phyloP scores from a whole-genome alignment of 2,113 vertebrate species.

The Eleginops maclovinus region DNA sequence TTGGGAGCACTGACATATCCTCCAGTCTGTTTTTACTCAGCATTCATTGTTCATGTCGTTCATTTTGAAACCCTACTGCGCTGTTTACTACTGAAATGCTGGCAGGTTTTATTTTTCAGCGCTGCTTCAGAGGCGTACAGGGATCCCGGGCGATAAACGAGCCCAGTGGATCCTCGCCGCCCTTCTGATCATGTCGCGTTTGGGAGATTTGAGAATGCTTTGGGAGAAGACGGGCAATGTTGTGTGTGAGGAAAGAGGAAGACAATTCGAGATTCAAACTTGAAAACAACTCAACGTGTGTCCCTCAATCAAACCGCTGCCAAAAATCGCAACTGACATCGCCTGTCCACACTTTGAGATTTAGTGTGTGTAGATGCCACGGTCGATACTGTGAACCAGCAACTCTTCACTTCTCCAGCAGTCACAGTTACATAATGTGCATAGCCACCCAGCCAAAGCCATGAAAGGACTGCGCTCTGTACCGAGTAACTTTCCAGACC shows the following conservation, averaged over 20 bases:
- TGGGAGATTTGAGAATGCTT: neutral
- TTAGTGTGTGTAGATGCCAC: conserved; percentile 41
- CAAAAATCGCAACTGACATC: conserved; percentile 32
- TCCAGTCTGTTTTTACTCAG: neutral
- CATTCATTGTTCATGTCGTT: neutral
- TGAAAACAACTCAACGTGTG: conserved; percentile 17
- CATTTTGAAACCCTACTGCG: conserved; percentile 57
- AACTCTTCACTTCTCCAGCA: neutral
- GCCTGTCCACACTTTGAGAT: conserved; percentile 26
- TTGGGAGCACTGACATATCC: neutral
- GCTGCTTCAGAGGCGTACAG: conserved; percentile 34
- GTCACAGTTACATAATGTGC: conserved; percentile 11
- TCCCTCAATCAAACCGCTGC: conserved; percentile 24
- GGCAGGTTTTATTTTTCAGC: conserved; percentile 40
- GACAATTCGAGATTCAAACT: neutral
- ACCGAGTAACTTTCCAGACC: conserved; percentile 30
- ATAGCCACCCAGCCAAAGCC: neutral
- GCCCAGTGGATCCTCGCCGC: conserved; percentile 50
- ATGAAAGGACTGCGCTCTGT: conserved; percentile 42
- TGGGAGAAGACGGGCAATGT: neutral
- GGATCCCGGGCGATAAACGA: conserved; percentile 27
- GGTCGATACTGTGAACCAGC: conserved; percentile 68
- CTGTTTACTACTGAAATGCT: conserved; percentile 76
- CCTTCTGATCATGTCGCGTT: conserved; percentile 20
- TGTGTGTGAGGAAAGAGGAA: neutral